Base-by-base conservation (phyloP, 2,888 invertebrate species). In the Ectropis crepuscularia region DNA sequence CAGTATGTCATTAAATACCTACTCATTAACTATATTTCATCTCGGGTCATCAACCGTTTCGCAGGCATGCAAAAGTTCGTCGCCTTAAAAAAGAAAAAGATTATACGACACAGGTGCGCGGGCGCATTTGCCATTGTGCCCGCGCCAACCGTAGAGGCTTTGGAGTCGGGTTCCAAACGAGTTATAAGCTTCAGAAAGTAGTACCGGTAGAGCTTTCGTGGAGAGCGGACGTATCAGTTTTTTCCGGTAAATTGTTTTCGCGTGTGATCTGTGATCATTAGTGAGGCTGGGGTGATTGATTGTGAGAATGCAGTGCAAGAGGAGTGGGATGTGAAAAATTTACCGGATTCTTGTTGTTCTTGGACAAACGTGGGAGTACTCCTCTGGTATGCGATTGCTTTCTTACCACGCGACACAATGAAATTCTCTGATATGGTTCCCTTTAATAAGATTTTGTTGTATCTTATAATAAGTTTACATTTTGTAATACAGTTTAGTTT, bases 71-170 rank as follows among this genome's bases (percentile, higher is more conserved):
- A 85, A 87, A 87, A 85, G 85, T 85, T 85, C 84, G 85, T 81
- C 83, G 86, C 74, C 80, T 83, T 76, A 77, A 80, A 81, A 82
- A 82, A 82, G 77, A 87, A 88, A 83, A 83, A 79, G 73, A 73
- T 70, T 72, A 77, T 75, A 76, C 76, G 77, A 76, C 88, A 88
- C 91, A 90, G 90, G 90, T 89, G 90, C 88, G 88, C 87, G 76
- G 72, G 88, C 87, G 88, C 80, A 79, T 84, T 82, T 79, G 81
- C 83, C 85, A 87, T 88, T 88, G 88, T 85, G 81, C 81, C 70
- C 71, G 80, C 79, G 80, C 81, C 79, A 75, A 77, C 72, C 28
- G 47, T 61, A 49, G 28, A 64, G 60, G 62, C 67, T 64, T 48
- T 68, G 77, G 75, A 73, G 76, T 70, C 66, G 70, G 73, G 68